A percentile compares a stretch with the other conserved stretches of the same genome.
Conservation (phyloP, 2,113 vertebrate species). For the Calypte anna region DNA sequence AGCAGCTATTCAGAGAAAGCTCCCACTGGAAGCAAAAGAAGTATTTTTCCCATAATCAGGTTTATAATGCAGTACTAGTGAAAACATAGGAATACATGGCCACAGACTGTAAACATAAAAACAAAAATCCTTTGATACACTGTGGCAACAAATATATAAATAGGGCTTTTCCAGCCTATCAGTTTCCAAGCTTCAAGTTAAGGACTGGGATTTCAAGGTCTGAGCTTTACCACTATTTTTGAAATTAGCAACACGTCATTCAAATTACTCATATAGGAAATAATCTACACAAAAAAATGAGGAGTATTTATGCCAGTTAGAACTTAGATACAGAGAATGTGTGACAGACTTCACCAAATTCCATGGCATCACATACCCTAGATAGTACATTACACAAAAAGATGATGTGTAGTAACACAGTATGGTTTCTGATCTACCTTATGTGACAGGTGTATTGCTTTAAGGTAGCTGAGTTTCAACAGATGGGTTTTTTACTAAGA, state of each 20-base stretch:
- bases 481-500: background rate
- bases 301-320: background rate
- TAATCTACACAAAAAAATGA: background rate
- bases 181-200: background rate
- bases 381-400: background rate
- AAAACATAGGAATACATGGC: background rate
- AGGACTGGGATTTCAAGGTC: background rate
- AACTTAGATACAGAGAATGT: background rate
- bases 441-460: background rate
- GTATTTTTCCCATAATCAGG: background rate
- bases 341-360: conserved; percentile 22
- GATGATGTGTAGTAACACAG: background rate
- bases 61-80: background rate
- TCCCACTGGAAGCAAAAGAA: background rate
- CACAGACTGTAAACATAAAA: background rate
- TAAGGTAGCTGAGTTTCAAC: background rate
- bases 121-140: background rate
- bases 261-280: background rate
- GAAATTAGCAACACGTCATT: background rate
- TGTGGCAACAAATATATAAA: background rate
- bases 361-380: background rate
- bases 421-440: background rate
- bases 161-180: background rate
- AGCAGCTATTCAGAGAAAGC: background rate
- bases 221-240: background rate